phyloP scores from a whole-genome alignment of 2,113 vertebrate species.

The Prietella phreatophila region DNA sequence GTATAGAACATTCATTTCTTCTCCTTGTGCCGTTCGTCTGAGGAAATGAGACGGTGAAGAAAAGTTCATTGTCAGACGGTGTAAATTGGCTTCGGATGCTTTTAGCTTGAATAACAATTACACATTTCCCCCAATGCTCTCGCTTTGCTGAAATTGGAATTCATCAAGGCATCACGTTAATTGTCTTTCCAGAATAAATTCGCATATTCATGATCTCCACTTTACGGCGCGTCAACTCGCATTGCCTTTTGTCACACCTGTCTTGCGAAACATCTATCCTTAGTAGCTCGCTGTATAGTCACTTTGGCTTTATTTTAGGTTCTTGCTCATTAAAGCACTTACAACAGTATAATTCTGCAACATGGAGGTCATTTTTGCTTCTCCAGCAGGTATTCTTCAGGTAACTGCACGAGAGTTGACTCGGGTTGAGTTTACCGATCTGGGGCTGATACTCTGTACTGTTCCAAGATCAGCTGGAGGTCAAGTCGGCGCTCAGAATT shows the following conservation, averaged over 20 bases:
- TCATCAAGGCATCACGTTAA: constrained; percentile 36
- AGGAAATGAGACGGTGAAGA: constrained; percentile 29
- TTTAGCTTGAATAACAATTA: constrained; percentile 51
- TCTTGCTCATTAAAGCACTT: constrained; percentile 27
- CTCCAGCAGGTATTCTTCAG: constrained; percentile 7
- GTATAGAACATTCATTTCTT: constrained; percentile 34
- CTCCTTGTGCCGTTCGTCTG: constrained; percentile 29
- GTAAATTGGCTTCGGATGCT: constrained; percentile 46
- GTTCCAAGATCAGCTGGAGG: constrained; percentile 14
- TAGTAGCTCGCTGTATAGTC: constrained; percentile 12
- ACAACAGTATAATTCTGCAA: background rate
- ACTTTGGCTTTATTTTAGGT: constrained; percentile 35
- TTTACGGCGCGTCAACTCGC: background rate
- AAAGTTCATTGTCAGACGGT: constrained; percentile 44
- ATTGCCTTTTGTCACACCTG: constrained; percentile 19
- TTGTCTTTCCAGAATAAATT: constrained; percentile 26
- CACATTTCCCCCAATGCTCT: constrained; percentile 35
- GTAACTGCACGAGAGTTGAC: constrained; percentile 20
- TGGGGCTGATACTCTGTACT: background rate
- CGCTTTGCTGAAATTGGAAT: constrained; percentile 36
- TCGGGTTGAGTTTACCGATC: background rate
- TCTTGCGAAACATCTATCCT: constrained; percentile 17
- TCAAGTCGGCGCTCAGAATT: too few relatives aligned
- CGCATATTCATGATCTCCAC: constrained; percentile 35
- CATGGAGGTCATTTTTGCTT: constrained; percentile 32